Percentiles rank a stretch among this genome's conserved stretches.
Evolutionary conservation across 2,797 vertebrate genomes (phyloP).

Genomic region (Brachymystax lenok): DNA sequence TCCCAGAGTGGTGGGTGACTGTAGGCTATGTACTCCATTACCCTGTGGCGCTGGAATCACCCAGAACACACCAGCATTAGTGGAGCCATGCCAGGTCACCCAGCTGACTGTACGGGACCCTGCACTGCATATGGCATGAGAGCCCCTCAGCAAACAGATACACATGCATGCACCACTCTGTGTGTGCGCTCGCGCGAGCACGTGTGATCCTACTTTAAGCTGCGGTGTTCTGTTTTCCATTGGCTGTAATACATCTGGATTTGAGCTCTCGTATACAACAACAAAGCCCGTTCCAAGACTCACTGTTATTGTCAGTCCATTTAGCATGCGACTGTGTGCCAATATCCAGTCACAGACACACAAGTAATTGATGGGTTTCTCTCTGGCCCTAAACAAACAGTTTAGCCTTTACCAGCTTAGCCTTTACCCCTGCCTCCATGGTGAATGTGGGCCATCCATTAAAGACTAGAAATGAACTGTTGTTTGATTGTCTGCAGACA

Average conservation of each 20-base stretch:
- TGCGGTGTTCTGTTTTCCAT: not conserved
- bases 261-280: not conserved
- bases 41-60: not conserved
- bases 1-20: not conserved
- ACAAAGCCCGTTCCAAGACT: conserved; percentile 2
- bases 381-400: conserved; percentile 17
- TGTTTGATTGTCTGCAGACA: not conserved
- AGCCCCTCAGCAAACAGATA: not conserved
- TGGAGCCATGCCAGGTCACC: conserved; percentile 1
- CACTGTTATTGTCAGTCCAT: conserved; percentile 25
- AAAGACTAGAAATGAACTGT: conserved; percentile 4
- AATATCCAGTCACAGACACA: conserved; percentile 11
- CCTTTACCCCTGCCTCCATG: not conserved
- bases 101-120: not conserved
- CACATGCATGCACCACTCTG: not conserved
- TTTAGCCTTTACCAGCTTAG: conserved; percentile 14
- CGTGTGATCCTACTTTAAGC: not conserved
- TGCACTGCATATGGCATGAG: not conserved
- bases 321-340: conserved; percentile 26
- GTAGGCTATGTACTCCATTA: not conserved
- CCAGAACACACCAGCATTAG: not conserved
- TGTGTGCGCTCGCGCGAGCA: not conserved
- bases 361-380: conserved; percentile 20
- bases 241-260: not conserved
- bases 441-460: conserved; percentile 9